Percentiles rank a stretch among this genome's conserved stretches.
Evolutionary conservation across 2,797 vertebrate species (phyloP).

Genomic region (Heliangelus exortis): DNA sequence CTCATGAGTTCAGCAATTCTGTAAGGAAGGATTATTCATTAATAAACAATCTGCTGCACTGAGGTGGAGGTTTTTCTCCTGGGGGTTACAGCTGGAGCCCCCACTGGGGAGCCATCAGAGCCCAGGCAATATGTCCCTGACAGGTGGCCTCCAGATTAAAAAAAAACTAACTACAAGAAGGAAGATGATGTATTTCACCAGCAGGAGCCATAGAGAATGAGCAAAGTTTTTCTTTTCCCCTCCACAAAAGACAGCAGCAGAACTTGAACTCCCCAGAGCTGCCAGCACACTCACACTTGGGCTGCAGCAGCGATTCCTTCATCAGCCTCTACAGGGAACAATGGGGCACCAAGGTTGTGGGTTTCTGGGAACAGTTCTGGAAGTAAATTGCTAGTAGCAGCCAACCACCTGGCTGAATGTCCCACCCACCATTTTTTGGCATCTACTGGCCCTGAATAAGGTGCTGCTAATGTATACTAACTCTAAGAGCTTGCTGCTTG

Average conservation of each 20-base stretch:
- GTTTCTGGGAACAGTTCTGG: neutral
- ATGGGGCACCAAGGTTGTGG: neutral
- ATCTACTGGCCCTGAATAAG: neutral
- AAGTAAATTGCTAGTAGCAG: neutral
- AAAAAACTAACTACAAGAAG: neutral
- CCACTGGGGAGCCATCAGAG: neutral
- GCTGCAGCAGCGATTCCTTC: neutral
- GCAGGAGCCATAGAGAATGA: neutral
- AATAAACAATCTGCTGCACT: neutral
- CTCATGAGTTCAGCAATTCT: neutral
- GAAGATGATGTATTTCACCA: neutral
- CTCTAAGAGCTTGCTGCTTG: neutral
- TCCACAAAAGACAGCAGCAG: accelerated
- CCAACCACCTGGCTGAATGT: neutral
- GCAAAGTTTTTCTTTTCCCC: neutral
- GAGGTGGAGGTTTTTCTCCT: neutral
- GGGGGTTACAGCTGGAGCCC: neutral
- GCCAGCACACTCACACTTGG: neutral
- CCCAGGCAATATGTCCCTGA: neutral
- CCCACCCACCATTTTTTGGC: neutral
- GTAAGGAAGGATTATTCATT: neutral
- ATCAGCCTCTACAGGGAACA: neutral
- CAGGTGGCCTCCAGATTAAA: neutral
- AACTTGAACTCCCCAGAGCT: neutral
- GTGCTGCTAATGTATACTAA: neutral